phyloP scores from a whole-genome alignment of 1,140 invertebrate species.

The Scaptomyza graminum region DNA sequence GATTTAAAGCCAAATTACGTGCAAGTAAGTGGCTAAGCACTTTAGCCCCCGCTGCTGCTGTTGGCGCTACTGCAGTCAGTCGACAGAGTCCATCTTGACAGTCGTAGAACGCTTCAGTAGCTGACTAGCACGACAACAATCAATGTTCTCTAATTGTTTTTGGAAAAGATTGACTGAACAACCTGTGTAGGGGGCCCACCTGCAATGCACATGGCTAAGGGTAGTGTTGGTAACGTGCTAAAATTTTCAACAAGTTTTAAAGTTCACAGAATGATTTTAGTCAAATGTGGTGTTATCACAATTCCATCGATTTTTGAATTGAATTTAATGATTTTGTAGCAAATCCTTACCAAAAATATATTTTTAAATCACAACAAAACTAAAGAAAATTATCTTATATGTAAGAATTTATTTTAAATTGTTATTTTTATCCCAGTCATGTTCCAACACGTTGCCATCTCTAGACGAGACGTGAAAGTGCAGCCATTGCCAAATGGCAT shows the following conservation, averaged over 20 bases:
- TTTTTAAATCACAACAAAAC: no score
- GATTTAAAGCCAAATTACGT: conserved; percentile 59
- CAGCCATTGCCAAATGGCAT: conserved; percentile 15
- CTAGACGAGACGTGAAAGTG: conserved; percentile 19
- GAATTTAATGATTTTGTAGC: no score
- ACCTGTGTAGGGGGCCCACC: conserved; percentile 13
- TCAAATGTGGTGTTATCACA: no score
- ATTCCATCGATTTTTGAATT: no score
- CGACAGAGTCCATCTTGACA: conserved; percentile 3
- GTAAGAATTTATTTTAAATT: not conserved
- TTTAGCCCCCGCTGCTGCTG: not conserved
- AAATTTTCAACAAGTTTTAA: not conserved
- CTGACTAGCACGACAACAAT: conserved; percentile 48
- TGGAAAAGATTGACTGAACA: conserved; percentile 57
- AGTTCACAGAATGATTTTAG: no score
- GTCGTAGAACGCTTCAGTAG: not conserved
- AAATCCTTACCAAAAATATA: no score
- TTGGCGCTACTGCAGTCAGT: not conserved
- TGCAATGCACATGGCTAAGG: conserved; percentile 22
- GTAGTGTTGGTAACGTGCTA: not conserved
- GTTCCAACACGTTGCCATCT: not conserved
- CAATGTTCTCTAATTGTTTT: conserved; percentile 70
- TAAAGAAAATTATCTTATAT: no score
- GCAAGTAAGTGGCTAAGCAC: conserved; percentile 31
- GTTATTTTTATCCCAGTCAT: not conserved